Conservation (phyloP, 1,140 invertebrate genomes). For the Drosophila teissieri region DNA sequence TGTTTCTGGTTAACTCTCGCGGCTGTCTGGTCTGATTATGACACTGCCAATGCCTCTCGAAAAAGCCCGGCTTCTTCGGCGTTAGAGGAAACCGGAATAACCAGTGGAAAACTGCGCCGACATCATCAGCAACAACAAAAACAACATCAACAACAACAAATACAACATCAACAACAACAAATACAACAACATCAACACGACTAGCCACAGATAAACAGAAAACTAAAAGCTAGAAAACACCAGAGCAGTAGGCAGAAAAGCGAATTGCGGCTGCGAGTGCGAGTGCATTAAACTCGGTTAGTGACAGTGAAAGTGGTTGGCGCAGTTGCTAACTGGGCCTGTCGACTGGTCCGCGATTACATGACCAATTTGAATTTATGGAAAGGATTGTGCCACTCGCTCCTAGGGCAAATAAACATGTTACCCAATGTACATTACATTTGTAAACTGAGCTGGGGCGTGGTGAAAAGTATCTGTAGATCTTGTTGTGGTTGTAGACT, state of each 20-base stretch:
- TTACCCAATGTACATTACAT: conserved; percentile 11
- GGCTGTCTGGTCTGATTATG: conserved; percentile 70
- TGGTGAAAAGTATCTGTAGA: conserved; percentile 3
- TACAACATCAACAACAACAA: too few relatives aligned
- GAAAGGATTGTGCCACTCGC: conserved; percentile 43
- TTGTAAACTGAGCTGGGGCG: conserved; percentile 4
- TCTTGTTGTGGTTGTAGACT: conserved; percentile 4
- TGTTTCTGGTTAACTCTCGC: conserved; percentile 28
- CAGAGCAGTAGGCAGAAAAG: conserved; percentile 48
- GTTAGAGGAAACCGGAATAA: conserved; percentile 82
- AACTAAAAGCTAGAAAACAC: neutral
- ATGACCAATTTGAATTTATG: conserved; percentile 57
- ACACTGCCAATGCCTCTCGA: conserved; percentile 74
- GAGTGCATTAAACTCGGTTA: conserved; percentile 79
- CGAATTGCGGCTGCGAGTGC: conserved; percentile 57
- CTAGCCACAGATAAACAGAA: too few relatives aligned
- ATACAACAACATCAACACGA: neutral
- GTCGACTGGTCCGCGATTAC: conserved; percentile 32
- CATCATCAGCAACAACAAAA: conserved; percentile 4
- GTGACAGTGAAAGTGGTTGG: conserved; percentile 78
- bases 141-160: neutral
- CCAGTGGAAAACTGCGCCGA: conserved; percentile 68
- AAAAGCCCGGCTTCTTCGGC: conserved; percentile 14
- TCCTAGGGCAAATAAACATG: conserved; percentile 35
- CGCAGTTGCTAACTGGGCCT: conserved; percentile 51